Percentiles rank a stretch among this genome's conserved stretches.
Evolutionary conservation across 2,113 vertebrate species (phyloP).

Genomic region (Odocoileus virginianus): DNA sequence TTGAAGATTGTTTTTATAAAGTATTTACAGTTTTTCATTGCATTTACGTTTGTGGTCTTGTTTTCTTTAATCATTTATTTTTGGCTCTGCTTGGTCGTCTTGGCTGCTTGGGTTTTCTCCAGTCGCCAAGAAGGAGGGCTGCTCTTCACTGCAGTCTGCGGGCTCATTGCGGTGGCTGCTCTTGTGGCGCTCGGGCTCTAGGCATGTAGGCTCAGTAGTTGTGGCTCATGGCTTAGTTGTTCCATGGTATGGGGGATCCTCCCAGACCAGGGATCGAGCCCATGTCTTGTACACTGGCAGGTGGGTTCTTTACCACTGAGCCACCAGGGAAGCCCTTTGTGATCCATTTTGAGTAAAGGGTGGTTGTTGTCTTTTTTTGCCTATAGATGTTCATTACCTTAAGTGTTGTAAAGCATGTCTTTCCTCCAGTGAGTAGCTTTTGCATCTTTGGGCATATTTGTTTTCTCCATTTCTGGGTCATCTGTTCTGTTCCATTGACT

Average conservation of each 20-base stretch:
- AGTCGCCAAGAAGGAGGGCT: fast-evolving
- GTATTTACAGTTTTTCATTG: not conserved
- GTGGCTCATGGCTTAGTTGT: not conserved
- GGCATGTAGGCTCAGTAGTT: too few species aligned
- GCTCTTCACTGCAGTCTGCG: not conserved
- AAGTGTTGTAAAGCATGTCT: not conserved
- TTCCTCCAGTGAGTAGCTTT: not conserved
- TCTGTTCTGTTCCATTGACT: not conserved
- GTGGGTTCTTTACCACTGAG: not conserved
- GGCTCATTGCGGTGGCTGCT: fast-evolving
- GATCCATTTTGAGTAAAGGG: not conserved
- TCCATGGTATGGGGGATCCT: not conserved
- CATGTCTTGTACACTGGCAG: not conserved
- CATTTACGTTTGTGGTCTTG: not conserved
- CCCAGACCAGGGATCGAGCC: not conserved
- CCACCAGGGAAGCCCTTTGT: not conserved
- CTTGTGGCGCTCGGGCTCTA: not conserved
- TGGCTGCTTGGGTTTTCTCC: not conserved
- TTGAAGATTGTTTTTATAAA: not conserved
- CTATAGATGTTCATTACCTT: not conserved
- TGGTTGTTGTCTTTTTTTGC: not conserved
- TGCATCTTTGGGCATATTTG: not conserved
- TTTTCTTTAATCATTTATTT: not conserved
- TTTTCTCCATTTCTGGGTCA: not conserved
- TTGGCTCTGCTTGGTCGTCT: not conserved